These are phyloP conservation scores for Meloidogyne floridensis DNA, from an alignment of 1,140 invertebrate genomes.

Conservation along the genomic window DNA sequence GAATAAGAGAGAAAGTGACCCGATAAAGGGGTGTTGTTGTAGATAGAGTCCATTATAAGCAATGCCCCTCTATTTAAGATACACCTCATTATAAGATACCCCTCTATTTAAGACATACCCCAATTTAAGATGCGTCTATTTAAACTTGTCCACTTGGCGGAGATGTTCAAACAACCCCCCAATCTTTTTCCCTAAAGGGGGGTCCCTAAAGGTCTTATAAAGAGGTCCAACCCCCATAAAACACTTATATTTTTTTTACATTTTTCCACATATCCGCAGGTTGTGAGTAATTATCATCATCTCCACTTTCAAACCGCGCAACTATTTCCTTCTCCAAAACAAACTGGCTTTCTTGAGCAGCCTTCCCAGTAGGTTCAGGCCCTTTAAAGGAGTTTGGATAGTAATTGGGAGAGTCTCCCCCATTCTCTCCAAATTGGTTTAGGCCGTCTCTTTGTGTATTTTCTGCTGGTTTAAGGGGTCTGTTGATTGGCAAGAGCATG, in stretches of 20 bases:
- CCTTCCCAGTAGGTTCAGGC: neutral
- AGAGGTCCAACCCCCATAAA: no score
- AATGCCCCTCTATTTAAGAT: no score
- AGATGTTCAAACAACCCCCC: no score
- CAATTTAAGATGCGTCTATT: no score
- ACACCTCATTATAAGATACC: no score
- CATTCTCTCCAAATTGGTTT: neutral
- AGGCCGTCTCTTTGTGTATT: conserved; percentile 91
- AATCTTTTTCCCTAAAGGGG: no score
- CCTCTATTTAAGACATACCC: no score
- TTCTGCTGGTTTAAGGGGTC: conserved; percentile 74
- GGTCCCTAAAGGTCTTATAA: no score
- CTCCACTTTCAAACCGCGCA: neutral
- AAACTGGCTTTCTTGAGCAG: neutral
- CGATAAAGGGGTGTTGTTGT: no score
- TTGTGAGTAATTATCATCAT: conserved; percentile 5
- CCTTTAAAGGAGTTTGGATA: conserved; percentile 1
- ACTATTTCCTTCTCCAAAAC: neutral
- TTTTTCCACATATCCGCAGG: neutral
- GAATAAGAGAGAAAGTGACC: no score
- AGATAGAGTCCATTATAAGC: no score
- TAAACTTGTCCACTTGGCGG: no score
- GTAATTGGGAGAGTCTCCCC: neutral
- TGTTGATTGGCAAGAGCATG: conserved; percentile 89
- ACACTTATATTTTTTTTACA: neutral